Conservation (phyloP, 2,113 vertebrate genomes). For the Sylvicapra grimmia region DNA sequence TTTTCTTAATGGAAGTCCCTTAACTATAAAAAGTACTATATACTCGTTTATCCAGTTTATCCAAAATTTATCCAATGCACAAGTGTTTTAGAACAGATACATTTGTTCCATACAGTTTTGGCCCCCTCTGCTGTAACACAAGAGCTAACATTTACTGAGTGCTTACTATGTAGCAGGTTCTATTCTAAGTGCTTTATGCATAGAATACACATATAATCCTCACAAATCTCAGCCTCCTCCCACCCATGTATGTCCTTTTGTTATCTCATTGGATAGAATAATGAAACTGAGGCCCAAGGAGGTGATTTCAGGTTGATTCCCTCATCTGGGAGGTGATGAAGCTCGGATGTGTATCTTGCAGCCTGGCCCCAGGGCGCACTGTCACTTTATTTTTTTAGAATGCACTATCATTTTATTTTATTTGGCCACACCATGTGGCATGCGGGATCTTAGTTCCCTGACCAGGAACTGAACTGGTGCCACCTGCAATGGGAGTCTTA, state of each 20-base stretch:
- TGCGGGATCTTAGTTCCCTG: not conserved
- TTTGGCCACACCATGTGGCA: not conserved
- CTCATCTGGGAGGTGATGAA: not conserved
- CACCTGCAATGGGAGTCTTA: not conserved
- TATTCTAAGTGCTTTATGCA: not conserved
- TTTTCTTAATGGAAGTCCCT: not conserved
- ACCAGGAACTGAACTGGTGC: not conserved
- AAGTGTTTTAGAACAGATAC: not conserved
- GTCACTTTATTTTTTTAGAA: not conserved
- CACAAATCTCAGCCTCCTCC: not conserved
- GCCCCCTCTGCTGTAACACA: not conserved
- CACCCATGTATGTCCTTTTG: not conserved
- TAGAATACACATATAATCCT: not conserved
- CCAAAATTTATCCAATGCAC: not conserved
- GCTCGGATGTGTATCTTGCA: not conserved
- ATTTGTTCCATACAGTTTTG: not conserved
- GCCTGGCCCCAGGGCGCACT: not conserved
- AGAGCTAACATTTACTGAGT: not conserved
- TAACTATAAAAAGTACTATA: not conserved
- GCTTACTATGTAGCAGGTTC: not conserved
- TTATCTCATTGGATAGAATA: not conserved
- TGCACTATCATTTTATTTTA: not conserved
- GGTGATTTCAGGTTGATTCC: not conserved
- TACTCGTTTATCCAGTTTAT: not conserved
- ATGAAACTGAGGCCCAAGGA: not conserved